phyloP scores from a whole-genome alignment of 1,140 invertebrate species.

The Drosophila albomicans region DNA sequence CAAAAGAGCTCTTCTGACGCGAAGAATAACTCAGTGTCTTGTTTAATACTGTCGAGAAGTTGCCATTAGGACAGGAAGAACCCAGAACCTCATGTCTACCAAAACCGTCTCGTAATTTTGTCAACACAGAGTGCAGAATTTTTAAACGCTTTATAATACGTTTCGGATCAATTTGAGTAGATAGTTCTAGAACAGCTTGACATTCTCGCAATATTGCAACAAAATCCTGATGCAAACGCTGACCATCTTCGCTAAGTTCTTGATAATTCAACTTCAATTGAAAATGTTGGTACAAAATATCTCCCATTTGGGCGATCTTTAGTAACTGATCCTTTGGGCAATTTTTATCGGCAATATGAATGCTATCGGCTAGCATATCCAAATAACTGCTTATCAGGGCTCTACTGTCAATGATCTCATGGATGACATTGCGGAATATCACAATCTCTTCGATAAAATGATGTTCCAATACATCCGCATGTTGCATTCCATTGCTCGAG shows the following conservation, averaged over 20 bases:
- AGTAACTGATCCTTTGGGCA: slow-evolving; percentile 24
- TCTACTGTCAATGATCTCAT: slow-evolving; percentile 74
- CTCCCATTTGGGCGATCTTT: slow-evolving; percentile 62
- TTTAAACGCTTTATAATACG: slow-evolving; percentile 77
- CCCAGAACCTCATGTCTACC: not conserved
- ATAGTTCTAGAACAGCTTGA: slow-evolving; percentile 56
- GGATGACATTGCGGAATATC: slow-evolving; percentile 70
- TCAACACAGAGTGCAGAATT: slow-evolving; percentile 70
- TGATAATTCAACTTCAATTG: slow-evolving; percentile 55
- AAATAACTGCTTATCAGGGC: slow-evolving; percentile 66
- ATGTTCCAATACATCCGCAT: slow-evolving; percentile 64
- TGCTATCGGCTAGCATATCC: slow-evolving; percentile 56
- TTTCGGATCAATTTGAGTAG: slow-evolving; percentile 46
- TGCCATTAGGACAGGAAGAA: not conserved
- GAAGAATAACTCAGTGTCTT: not conserved
- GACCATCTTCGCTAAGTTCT: slow-evolving; percentile 29
- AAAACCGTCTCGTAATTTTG: slow-evolving; percentile 63
- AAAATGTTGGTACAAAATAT: slow-evolving; percentile 69
- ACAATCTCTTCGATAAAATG: slow-evolving; percentile 73
- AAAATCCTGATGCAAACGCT: slow-evolving; percentile 66
- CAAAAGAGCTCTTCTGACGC: slow-evolving; percentile 29
- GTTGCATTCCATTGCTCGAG: slow-evolving; percentile 22
- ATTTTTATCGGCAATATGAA: slow-evolving; percentile 39
- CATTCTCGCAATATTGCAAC: slow-evolving; percentile 68
- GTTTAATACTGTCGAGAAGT: slow-evolving; percentile 14